Evolutionary conservation across 2,888 invertebrate species (phyloP).

Genomic region (Parasteatoda lunata): DNA sequence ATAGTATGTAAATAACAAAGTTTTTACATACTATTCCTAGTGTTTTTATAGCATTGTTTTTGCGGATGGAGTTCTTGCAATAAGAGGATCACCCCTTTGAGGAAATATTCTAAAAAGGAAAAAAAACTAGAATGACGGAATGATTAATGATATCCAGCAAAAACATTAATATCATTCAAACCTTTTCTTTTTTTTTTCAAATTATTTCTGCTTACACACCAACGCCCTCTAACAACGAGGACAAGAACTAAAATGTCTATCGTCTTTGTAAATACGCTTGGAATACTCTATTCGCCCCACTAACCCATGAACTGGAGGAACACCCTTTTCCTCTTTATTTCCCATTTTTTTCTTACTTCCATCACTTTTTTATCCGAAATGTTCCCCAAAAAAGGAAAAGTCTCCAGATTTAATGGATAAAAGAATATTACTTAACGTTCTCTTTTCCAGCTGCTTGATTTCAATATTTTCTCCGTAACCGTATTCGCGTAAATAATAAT

Average conservation of each 20-base stretch:
- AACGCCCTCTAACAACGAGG: constrained; percentile 5
- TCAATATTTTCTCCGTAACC: constrained; percentile 5
- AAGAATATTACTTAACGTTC: constrained; percentile 3
- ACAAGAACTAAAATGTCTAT: not conserved
- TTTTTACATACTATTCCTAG: no score
- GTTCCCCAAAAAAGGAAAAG: not conserved
- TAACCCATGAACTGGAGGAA: constrained; percentile 1
- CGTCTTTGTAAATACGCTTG: constrained; percentile 1
- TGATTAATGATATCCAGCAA: constrained; percentile 1
- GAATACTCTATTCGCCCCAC: constrained; percentile 1
- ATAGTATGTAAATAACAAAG: no score
- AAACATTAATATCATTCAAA: constrained; percentile 3
- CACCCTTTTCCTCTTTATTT: not conserved
- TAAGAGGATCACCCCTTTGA: no score
- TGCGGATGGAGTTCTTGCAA: no score
- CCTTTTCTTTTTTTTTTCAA: not conserved
- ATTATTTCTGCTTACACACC: not conserved
- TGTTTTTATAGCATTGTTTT: no score
- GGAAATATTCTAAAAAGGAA: no score
- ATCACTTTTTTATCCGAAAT: not conserved
- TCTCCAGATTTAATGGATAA: constrained; percentile 2
- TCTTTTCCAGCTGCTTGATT: constrained; percentile 5
- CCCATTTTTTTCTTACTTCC: not conserved
- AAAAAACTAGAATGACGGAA: not conserved
- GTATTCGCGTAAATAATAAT: not conserved